Evolutionary conservation across 1,140 invertebrate genomes (phyloP), one percentile per base, ranked within the genome.

Genomic region (Dufourea novaeangliae): DNA sequence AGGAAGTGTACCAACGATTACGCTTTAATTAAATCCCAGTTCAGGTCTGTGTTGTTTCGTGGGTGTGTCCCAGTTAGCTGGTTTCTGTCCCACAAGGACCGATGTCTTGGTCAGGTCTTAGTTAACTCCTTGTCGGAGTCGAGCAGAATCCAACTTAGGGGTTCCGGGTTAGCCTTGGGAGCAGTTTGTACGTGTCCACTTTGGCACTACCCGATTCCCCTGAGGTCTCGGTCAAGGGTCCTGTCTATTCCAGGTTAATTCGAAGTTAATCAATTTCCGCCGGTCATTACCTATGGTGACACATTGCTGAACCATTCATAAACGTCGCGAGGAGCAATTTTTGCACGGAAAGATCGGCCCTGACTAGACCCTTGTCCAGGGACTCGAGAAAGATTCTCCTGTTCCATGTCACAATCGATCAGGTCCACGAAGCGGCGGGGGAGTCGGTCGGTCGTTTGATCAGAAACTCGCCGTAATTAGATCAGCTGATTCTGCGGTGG

Each of bases 381-480:
- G n/a, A n/a, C n/a, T n/a, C n/a, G n/a, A n/a, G n/a, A n/a, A n/a
- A n/a, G n/a, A n/a, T 50, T 50, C 20, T 6, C 46, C 22, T 17
- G 12, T 27, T 50, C 14, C n/a, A 3, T 2, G 27, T 25, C 8
- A 12, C 10, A 11, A 57, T 34, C 7, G 3, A 14, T 7, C 37
- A 7, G 20, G n/a, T n/a, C n/a, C n/a, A n/a, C n/a, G n/a, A n/a
- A 0, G 3, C 20, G 44, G 20, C 44, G 20, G 20, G 46, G 20
- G 1, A 34, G 7, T 3, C 7, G 0, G 17, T 25, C 14, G 62
- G 54, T 29, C 66, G 17, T 62, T 72, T 11, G 71, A 37, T 67
- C 41, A 50, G 69, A 54, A 56, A 64, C 62, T 62, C 44, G 41
- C 12, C 41, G 56, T 75, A 75, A 79, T 75, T 73, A 78, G 50